phyloP scores from a whole-genome alignment of 2,888 invertebrate species.

The Tinea semifulvella region DNA sequence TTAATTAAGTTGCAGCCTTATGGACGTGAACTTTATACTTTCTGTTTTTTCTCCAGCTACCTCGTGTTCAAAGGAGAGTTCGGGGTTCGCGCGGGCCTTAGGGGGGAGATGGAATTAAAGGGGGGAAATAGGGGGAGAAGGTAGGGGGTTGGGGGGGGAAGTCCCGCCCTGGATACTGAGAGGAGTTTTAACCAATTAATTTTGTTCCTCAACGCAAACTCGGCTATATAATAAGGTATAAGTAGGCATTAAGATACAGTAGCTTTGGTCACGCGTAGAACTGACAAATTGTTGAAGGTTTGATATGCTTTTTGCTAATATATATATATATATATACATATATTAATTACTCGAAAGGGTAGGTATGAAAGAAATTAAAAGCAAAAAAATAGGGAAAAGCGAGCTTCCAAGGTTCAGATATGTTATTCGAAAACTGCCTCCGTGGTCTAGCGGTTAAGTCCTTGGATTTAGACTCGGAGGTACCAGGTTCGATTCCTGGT shows the following conservation, averaged over 20 bases:
- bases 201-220: constrained; percentile 70
- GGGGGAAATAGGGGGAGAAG: constrained; percentile 38
- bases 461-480: no score
- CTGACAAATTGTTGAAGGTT: no score
- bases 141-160: constrained; percentile 25
- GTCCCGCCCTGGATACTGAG: constrained; percentile 65
- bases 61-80: constrained; percentile 58
- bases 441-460: no score
- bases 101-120: constrained; percentile 46
- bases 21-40: constrained; percentile 56
- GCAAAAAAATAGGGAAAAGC: no score
- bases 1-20: constrained; percentile 60
- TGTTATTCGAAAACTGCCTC: no score
- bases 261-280: no score
- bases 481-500: no score
- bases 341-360: no score
- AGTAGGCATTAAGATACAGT: constrained; percentile 67
- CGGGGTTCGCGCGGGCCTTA: constrained; percentile 30
- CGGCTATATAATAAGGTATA: constrained; percentile 68
- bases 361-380: no score
- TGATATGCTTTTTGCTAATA: no score
- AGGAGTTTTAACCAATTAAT: constrained; percentile 71
- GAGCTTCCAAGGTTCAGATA: no score
- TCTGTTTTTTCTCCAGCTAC: constrained; percentile 68
- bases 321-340: no score